These are phyloP conservation scores for Leptocoma aspasia DNA, from an alignment of 2,113 vertebrate genomes.

Conservation along the genomic window DNA sequence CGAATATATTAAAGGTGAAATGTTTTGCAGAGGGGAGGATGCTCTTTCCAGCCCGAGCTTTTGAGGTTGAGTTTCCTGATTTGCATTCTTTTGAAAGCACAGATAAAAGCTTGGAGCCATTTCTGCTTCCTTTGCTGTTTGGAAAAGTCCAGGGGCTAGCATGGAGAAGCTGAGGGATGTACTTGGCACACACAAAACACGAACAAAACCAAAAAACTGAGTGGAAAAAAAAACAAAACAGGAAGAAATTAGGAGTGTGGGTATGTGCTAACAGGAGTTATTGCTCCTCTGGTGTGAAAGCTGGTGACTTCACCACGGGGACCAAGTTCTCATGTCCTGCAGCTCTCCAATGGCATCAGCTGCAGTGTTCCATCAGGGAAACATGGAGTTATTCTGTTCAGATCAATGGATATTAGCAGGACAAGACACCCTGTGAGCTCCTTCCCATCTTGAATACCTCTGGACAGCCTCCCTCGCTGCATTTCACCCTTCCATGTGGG, in stretches of 20 bases:
- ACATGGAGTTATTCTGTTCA: not conserved
- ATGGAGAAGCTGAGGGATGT: not conserved
- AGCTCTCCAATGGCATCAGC: not conserved
- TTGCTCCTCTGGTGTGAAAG: not conserved
- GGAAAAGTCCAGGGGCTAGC: slow-evolving; percentile 7
- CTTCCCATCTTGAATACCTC: not conserved
- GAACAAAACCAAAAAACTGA: not conserved
- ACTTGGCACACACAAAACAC: not conserved
- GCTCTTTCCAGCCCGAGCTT: slow-evolving; percentile 11
- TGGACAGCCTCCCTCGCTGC: not conserved
- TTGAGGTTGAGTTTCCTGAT: slow-evolving; percentile 60
- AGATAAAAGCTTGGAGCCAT: slow-evolving; percentile 46
- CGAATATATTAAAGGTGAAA: slow-evolving; percentile 59
- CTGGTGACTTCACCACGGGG: not conserved
- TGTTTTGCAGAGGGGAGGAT: slow-evolving; percentile 45
- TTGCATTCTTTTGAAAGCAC: slow-evolving; percentile 55
- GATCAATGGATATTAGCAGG: rapidly evolving
- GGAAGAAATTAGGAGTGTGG: not conserved
- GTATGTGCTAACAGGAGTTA: not conserved
- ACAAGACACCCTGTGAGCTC: not conserved
- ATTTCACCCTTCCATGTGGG: rapidly evolving
- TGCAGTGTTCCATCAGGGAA: not conserved
- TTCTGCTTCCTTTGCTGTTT: slow-evolving; percentile 40
- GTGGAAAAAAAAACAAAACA: not conserved
- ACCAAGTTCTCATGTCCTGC: not conserved